A percentile compares a stretch with the other conserved stretches of the same genome.
phyloP scores from a whole-genome alignment of 1,140 invertebrate genomes.

The Stenopsyche tienmushanensis region DNA sequence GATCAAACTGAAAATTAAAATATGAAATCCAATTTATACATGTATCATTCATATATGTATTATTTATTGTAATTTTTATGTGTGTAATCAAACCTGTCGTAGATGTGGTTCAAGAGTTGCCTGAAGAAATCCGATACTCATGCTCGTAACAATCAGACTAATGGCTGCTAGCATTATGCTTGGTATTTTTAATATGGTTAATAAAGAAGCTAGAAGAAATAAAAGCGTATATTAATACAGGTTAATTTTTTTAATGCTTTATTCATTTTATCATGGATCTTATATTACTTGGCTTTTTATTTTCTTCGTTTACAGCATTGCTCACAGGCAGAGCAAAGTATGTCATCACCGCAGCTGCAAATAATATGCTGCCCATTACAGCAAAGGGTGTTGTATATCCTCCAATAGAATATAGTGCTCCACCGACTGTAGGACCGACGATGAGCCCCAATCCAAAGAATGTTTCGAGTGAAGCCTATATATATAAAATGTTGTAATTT shows the following conservation, averaged over 20 bases:
- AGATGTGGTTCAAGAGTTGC: constrained; percentile 82
- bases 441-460: constrained; percentile 88
- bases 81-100: constrained; percentile 56
- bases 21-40: not conserved
- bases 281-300: not conserved
- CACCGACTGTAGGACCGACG: constrained; percentile 82
- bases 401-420: constrained; percentile 74
- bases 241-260: not conserved
- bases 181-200: constrained; percentile 65
- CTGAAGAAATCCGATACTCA: constrained; percentile 80
- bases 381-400: constrained; percentile 87
- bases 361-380: constrained; percentile 74
- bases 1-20: constrained; percentile 53
- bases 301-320: constrained; percentile 58
- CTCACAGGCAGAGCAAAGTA: constrained; percentile 70
- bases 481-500: constrained; percentile 2
- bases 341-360: constrained; percentile 74
- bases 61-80: constrained; percentile 10
- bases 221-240: constrained; percentile 1
- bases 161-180: constrained; percentile 66
- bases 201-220: constrained; percentile 60
- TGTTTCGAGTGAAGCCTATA: constrained; percentile 80
- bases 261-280: not conserved
- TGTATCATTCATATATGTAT: too few species aligned
- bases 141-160: constrained; percentile 72